These are phyloP conservation scores for Pammene fasciana DNA, from an alignment of 2,888 invertebrate species.

Conservation along the genomic window DNA sequence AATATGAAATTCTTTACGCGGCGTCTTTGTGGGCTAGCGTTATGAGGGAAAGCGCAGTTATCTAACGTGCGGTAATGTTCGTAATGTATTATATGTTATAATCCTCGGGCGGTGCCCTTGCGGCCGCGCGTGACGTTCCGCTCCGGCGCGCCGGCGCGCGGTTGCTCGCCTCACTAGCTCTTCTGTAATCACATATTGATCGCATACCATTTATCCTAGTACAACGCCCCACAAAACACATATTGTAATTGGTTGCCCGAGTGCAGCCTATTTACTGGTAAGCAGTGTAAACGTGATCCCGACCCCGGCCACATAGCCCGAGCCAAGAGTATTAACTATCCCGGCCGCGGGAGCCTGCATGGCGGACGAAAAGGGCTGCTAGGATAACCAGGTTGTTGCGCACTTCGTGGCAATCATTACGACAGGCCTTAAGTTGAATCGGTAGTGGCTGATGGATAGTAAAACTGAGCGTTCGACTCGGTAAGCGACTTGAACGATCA, in stretches of 20 bases:
- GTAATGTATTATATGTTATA: conserved; percentile 18
- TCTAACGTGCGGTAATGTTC: conserved; percentile 30
- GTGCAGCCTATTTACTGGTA: neutral
- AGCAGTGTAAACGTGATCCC: neutral
- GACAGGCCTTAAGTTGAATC: too few relatives aligned
- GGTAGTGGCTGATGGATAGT: too few relatives aligned
- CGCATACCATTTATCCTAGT: neutral
- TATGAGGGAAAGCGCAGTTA: conserved; percentile 26
- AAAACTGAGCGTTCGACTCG: neutral
- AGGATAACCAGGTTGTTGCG: too few relatives aligned
- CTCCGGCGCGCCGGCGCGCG: neutral
- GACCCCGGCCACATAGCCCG: too few relatives aligned
- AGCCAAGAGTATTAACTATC: too few relatives aligned
- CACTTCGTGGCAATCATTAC: too few relatives aligned
- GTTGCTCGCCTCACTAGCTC: conserved; percentile 2
- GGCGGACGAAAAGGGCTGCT: neutral
- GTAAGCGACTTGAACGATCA: neutral
- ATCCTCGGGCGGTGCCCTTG: conserved; percentile 6
- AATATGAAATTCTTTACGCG: conserved; percentile 6
- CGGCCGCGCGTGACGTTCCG: neutral
- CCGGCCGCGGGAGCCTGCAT: too few relatives aligned
- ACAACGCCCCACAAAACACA: neutral
- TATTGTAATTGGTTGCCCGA: neutral
- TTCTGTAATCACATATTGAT: conserved; percentile 9
- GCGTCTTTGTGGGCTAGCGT: conserved; percentile 9